Base-by-base conservation (phyloP, 2,888 invertebrate species). In the Drosophila colorata region DNA sequence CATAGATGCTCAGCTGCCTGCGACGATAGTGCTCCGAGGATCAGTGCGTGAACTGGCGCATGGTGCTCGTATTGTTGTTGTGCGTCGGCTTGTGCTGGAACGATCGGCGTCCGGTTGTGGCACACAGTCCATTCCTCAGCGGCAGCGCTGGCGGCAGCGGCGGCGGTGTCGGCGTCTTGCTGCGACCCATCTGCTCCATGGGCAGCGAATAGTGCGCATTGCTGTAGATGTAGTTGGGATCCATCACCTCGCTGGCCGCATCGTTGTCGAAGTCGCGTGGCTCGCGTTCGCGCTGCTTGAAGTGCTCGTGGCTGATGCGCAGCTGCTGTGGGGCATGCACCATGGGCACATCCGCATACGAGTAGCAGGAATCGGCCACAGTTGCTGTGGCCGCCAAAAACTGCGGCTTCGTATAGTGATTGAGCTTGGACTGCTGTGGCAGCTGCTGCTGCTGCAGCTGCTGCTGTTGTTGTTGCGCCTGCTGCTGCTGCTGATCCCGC, bases 181-280 rank as follows among this genome's bases (percentile, higher is more conserved):
- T 74, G 64, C 88, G 84, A 3, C 85, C 88, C 63, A 86, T 59
- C 58, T 92, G 91, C 78, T 92, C 92, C 53, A 92, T 63, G 2
- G 92, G 92, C 87, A 92, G 64, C 9, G 92, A 92, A 47, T 92
- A 92, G 59, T 92, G 92, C 2, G 92, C 85, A 66, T 92, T 92
- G 73, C 91, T 91, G 67, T 92, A 92, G 47, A 92, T 91, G 52
- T 92, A 92, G 63, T 92, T 92, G 46, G 91, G 89, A 75, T 92
- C 92, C 75, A 92, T 81, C 40, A 91, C 85, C 41, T 92, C 92
- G 69, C 80, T 74, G 43, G 57, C 28, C 47, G 77, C 61, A 55
- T 89, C 70, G 68, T 78, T 69, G 53, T 87, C 60, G 70, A 88
- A 67, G 73, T 83, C 68, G 51, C 73, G 67, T 0, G 53, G 69